A percentile compares a stretch with the other conserved stretches of the same genome.
phyloP scores from a whole-genome alignment of 2,113 vertebrate genomes.

The Typhlomys cinereus region DNA sequence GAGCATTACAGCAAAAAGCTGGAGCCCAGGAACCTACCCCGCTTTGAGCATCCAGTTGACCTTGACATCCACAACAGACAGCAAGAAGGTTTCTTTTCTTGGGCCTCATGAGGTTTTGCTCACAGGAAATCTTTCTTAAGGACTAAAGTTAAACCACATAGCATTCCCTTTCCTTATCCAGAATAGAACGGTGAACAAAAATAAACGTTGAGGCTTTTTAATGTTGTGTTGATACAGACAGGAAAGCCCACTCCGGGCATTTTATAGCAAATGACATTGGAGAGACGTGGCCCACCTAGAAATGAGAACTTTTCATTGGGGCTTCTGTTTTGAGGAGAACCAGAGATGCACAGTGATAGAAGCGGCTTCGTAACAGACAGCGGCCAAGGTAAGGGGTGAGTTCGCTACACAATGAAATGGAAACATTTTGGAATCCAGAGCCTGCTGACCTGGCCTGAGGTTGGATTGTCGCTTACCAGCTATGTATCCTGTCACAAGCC shows the following conservation, averaged over 20 bases:
- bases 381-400: not conserved
- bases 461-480: not conserved
- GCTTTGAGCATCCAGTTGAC: not conserved
- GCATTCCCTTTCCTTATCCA: not conserved
- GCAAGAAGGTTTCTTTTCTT: not conserved
- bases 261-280: not conserved
- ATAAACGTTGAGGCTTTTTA: not conserved
- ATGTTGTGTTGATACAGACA: not conserved
- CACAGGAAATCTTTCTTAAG: not conserved
- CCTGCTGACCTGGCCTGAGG: rapidly evolving
- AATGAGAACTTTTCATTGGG: not conserved
- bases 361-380: not conserved
- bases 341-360: not conserved
- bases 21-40: rapidly evolving
- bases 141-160: not conserved
- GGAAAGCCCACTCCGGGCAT: not conserved
- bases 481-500: not conserved
- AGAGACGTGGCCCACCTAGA: not conserved
- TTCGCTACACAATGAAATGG: too few relatives aligned
- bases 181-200: not conserved
- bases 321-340: not conserved
- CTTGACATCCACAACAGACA: not conserved
- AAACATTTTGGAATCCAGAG: not conserved
- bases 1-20: not conserved
- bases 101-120: not conserved